Conservation (phyloP, 2,888 invertebrate species). For the Plebejus anna region DNA sequence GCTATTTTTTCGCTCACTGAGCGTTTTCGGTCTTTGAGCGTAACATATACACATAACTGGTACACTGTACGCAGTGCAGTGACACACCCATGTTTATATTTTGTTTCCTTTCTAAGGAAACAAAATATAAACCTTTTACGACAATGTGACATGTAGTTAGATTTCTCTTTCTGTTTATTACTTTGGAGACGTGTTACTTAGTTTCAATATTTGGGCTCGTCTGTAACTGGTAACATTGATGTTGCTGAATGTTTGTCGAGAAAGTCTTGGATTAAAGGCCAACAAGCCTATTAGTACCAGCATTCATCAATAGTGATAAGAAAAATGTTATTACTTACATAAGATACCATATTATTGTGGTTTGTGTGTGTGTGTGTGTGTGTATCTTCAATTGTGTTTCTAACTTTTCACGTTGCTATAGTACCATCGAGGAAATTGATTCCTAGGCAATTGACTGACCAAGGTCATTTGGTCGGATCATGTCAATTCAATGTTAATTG, state of each 20-base stretch:
- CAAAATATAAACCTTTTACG: slow-evolving; percentile 14
- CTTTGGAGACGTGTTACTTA: neutral
- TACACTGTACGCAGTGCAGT: neutral
- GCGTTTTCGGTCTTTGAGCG: too few relatives aligned
- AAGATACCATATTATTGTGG: too few relatives aligned
- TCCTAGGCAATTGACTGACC: too few relatives aligned
- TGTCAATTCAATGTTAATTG: too few relatives aligned
- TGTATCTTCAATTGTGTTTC: too few relatives aligned
- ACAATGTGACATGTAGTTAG: neutral
- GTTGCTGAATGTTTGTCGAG: neutral
- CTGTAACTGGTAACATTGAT: neutral
- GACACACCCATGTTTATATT: neutral
- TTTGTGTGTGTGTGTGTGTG: too few relatives aligned
- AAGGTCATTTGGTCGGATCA: too few relatives aligned
- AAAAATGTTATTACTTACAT: neutral
- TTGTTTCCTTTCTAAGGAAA: too few relatives aligned
- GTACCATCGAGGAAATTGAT: too few relatives aligned
- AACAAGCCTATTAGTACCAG: neutral
- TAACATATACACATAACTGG: neutral
- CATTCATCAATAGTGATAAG: neutral
- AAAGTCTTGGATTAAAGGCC: neutral
- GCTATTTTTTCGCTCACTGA: too few relatives aligned
- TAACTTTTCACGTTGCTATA: too few relatives aligned
- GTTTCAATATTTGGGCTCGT: neutral
- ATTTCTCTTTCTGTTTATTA: slow-evolving; percentile 9